Conservation (phyloP, 2,888 invertebrate genomes). For the Mylabris sibirica region DNA sequence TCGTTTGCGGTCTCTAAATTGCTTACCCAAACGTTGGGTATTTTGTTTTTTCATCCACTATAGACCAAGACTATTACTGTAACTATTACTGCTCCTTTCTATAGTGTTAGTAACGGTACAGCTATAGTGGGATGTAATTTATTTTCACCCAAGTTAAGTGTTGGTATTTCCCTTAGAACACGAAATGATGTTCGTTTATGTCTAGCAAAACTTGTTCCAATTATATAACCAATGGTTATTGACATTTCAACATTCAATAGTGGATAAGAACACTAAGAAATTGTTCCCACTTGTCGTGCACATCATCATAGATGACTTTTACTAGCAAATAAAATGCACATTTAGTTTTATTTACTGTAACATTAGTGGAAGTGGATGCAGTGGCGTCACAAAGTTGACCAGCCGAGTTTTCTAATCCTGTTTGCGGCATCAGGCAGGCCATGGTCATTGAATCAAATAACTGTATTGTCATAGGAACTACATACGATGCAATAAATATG, state of each 20-base stretch:
- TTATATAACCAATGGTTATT: slow-evolving; percentile 27
- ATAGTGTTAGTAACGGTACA: too few species aligned
- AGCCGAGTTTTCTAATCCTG: too few species aligned
- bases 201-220: slow-evolving; percentile 18
- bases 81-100: not conserved
- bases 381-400: too few species aligned
- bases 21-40: slow-evolving; percentile 1
- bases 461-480: too few species aligned
- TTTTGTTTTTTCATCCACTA: not conserved
- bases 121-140: slow-evolving; percentile 22
- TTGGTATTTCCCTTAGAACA: slow-evolving; percentile 24
- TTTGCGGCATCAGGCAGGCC: too few species aligned
- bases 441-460: too few species aligned
- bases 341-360: not conserved
- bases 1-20: not conserved
- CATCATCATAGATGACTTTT: not conserved
- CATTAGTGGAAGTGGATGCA: not conserved
- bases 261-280: not conserved
- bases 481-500: too few species aligned
- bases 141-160: slow-evolving; percentile 25
- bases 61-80: not conserved
- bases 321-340: not conserved
- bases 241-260: slow-evolving; percentile 30
- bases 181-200: slow-evolving; percentile 20
- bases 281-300: not conserved